Conservation (phyloP, 2,797 vertebrate species). For the Selene dorsalis region DNA sequence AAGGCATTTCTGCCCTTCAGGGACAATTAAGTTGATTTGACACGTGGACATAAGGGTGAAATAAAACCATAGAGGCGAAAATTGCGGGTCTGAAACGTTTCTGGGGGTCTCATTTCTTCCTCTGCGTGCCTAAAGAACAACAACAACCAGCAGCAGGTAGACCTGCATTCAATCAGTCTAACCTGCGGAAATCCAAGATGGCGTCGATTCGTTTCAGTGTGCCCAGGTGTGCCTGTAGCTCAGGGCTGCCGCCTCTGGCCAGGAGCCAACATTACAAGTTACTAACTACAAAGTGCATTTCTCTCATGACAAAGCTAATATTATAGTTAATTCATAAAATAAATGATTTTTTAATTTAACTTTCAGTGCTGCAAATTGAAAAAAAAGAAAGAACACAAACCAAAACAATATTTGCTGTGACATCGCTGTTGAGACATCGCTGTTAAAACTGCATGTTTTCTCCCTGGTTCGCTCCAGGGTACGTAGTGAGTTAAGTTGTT, state of each 20-base stretch:
- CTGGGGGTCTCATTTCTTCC: not conserved
- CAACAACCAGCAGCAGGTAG: not conserved
- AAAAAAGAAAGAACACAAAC: no score
- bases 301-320: no score
- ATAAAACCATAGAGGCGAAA: not conserved
- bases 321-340: no score
- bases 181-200: not conserved
- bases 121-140: not conserved
- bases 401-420: not conserved
- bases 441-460: not conserved
- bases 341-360: no score
- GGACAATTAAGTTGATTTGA: not conserved
- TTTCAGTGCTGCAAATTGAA: no score
- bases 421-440: no score
- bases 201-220: not conserved
- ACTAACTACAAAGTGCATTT: no score
- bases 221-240: not conserved
- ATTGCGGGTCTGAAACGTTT: rapidly evolving
- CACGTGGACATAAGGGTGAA: not conserved
- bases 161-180: no score
- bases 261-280: not conserved
- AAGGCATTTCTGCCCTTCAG: not conserved
- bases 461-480: no score
- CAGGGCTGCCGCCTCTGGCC: not conserved
- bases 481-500: not conserved